phyloP scores from a whole-genome alignment of 2,888 invertebrate genomes.

The Hypselothyrea guttata region DNA sequence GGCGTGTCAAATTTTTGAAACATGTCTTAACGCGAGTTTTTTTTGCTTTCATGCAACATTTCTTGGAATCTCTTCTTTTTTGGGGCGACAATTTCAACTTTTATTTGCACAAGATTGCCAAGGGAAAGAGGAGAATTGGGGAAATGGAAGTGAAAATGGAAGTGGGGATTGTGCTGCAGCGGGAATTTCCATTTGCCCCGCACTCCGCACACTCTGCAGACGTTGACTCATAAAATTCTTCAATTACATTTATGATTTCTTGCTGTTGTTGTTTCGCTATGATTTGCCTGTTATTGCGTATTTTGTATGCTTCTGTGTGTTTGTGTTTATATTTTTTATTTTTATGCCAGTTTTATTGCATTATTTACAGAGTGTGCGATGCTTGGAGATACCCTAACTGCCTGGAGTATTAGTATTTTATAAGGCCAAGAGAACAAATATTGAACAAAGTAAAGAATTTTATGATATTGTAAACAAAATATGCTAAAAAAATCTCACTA shows the following conservation, averaged over 20 bases:
- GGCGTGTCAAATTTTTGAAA: conserved; percentile 15
- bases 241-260: conserved; percentile 79
- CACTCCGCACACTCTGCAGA: neutral
- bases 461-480: no score
- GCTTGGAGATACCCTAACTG: neutral
- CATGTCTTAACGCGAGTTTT: conserved; percentile 20
- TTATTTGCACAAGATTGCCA: conserved; percentile 56
- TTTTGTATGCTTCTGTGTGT: conserved; percentile 15
- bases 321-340: conserved; percentile 50
- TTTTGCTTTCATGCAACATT: conserved; percentile 41
- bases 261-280: conserved; percentile 41
- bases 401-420: neutral
- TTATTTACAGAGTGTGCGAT: conserved; percentile 61
- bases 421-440: no score
- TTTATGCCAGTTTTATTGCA: conserved; percentile 74
- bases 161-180: neutral
- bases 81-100: conserved; percentile 74
- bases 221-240: conserved; percentile 65
- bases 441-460: no score
- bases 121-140: neutral
- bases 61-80: conserved; percentile 57
- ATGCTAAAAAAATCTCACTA: no score
- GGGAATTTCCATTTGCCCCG: conserved; percentile 26
- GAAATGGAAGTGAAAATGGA: neutral
- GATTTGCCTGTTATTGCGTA: conserved; percentile 44